Conservation (phyloP, 2,888 invertebrate species). For the Napeogenes inachia region DNA sequence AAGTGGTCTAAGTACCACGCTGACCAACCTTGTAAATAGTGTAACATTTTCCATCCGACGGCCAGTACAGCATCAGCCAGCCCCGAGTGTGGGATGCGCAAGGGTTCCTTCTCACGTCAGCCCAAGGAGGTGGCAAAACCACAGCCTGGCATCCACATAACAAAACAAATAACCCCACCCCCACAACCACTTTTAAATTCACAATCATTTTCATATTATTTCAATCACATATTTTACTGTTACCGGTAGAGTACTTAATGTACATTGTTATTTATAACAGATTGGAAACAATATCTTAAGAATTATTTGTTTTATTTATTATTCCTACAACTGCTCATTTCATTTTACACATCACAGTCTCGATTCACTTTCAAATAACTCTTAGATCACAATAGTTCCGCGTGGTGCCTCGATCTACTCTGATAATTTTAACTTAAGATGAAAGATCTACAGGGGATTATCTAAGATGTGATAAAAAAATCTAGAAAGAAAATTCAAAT, state of each 20-base stretch:
- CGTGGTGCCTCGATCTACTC: conserved; percentile 21
- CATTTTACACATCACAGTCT: conserved; percentile 23
- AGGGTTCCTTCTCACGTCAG: conserved; percentile 87
- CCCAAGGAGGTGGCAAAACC: conserved; percentile 91
- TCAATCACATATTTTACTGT: conserved; percentile 21
- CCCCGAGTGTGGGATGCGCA: conserved; percentile 88
- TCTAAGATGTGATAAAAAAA: conserved; percentile 7
- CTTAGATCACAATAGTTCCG: conserved; percentile 24
- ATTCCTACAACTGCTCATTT: conserved; percentile 14
- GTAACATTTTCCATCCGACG: conserved; percentile 89
- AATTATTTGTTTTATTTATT: background rate
- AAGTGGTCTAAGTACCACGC: background rate
- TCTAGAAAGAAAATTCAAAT: no score
- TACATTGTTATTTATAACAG: background rate
- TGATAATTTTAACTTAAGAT: conserved; percentile 15
- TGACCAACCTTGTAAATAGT: conserved; percentile 85
- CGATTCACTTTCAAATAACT: conserved; percentile 24
- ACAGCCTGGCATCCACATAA: conserved; percentile 75
- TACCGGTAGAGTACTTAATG: background rate
- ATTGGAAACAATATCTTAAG: conserved; percentile 10
- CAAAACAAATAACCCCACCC: conserved; percentile 63
- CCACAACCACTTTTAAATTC: conserved; percentile 49
- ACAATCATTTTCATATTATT: conserved; percentile 9
- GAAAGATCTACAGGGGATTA: conserved; percentile 5
- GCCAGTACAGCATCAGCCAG: conserved; percentile 92